Evolutionary conservation across 2,888 invertebrate genomes (phyloP).

Genomic region (Apotomis betuletana): DNA sequence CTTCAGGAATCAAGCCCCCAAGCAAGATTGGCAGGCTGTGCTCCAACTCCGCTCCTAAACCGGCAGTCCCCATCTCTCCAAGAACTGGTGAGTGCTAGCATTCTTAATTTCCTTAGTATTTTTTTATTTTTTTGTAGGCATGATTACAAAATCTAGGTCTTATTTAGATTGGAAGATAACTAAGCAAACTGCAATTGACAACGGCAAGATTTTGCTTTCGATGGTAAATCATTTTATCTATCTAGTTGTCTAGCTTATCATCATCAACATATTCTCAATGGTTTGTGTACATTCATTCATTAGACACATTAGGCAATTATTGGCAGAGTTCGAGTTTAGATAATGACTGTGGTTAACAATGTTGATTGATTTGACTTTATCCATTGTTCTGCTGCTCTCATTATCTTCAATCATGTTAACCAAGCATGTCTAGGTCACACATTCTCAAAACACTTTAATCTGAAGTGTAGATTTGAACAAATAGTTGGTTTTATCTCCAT

Average conservation of each 20-base stretch:
- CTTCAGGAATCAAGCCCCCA: slow-evolving; percentile 86
- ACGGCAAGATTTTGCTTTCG: slow-evolving; percentile 32
- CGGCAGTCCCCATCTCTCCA: slow-evolving; percentile 86
- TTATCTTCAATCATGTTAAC: slow-evolving; percentile 50
- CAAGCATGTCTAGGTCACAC: slow-evolving; percentile 5
- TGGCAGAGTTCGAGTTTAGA: slow-evolving; percentile 38
- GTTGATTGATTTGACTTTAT: slow-evolving; percentile 54
- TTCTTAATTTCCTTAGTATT: slow-evolving; percentile 1
- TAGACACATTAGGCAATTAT: slow-evolving; percentile 27
- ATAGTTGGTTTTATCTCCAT: not conserved
- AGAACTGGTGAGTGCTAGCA: slow-evolving; percentile 73
- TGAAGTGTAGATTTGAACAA: not conserved
- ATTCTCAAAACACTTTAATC: not conserved
- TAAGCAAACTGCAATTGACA: slow-evolving; percentile 76
- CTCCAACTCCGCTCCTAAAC: slow-evolving; percentile 85
- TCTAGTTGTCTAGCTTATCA: slow-evolving; percentile 28
- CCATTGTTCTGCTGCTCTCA: slow-evolving; percentile 43
- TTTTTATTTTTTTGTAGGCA: slow-evolving; percentile 11
- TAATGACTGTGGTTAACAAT: slow-evolving; percentile 41
- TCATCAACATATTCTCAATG: slow-evolving; percentile 17
- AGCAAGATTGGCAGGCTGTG: slow-evolving; percentile 87
- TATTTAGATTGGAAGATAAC: not conserved
- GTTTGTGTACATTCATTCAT: slow-evolving; percentile 23
- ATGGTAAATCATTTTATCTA: slow-evolving; percentile 39
- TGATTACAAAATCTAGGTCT: slow-evolving; percentile 15